A percentile compares a stretch with the other conserved stretches of the same genome.
phyloP scores from a whole-genome alignment of 1,140 invertebrate genomes.

The Sarcophaga peregrina region DNA sequence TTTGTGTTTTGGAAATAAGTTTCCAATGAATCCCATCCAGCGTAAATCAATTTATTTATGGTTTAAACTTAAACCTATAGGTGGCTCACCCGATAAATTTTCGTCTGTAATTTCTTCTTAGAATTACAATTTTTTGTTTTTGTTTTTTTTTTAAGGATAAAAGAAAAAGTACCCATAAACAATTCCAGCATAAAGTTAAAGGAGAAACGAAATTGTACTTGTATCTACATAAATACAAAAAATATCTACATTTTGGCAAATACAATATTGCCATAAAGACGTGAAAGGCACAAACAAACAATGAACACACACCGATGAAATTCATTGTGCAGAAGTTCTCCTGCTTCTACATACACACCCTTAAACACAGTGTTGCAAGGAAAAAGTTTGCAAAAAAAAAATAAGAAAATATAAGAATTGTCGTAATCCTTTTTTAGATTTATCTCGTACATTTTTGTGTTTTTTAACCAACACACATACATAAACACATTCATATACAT shows the following conservation, averaged over 20 bases:
- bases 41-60: too few species aligned
- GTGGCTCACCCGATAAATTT: too few species aligned
- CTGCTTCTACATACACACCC: too few species aligned
- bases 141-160: too few species aligned
- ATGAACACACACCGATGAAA: neutral
- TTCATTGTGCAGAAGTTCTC: too few species aligned
- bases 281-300: slow-evolving; percentile 7
- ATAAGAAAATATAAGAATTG: slow-evolving; percentile 3
- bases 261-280: slow-evolving; percentile 10
- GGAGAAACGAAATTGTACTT: neutral
- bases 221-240: neutral
- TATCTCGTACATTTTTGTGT: slow-evolving; percentile 20
- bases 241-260: neutral
- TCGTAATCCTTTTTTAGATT: slow-evolving; percentile 43
- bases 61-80: too few species aligned
- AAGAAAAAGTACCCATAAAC: neutral
- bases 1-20: too few species aligned
- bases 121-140: too few species aligned
- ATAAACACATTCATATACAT: neutral
- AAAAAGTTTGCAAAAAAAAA: neutral
- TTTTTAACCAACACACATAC: neutral
- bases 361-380: too few species aligned
- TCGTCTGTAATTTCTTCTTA: too few species aligned
- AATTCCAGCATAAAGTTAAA: neutral
- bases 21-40: too few species aligned